Evolutionary conservation across 2,113 vertebrate genomes (phyloP).

Genomic region (Leucosticte australis): DNA sequence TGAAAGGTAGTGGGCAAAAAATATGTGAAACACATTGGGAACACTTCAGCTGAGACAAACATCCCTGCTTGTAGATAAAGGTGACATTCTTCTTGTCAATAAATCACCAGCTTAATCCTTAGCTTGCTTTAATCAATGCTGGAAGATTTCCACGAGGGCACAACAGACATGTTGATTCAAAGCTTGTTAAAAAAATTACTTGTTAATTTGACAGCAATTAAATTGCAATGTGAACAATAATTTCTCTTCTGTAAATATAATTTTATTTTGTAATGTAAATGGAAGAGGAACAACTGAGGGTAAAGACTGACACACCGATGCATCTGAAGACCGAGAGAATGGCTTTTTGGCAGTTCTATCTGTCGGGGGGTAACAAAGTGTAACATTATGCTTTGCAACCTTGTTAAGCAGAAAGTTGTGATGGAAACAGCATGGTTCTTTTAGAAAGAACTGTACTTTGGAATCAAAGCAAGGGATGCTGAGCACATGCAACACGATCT

Average conservation of each 20-base stretch:
- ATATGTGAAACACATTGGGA: background rate
- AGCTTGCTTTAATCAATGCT: slow-evolving; percentile 48
- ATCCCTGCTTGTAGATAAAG: background rate
- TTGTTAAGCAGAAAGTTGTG: slow-evolving; percentile 9
- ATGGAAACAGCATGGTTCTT: background rate
- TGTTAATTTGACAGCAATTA: slow-evolving; percentile 47
- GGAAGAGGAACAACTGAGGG: background rate
- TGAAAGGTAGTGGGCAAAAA: background rate
- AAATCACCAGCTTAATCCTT: slow-evolving; percentile 63
- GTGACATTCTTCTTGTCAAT: slow-evolving; percentile 58
- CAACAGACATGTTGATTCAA: slow-evolving; percentile 7
- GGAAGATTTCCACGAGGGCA: slow-evolving; percentile 31
- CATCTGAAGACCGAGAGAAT: background rate
- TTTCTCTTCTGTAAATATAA: slow-evolving; percentile 17
- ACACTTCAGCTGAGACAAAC: slow-evolving; percentile 10
- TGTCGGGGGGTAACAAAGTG: slow-evolving; percentile 17
- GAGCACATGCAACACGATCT: background rate
- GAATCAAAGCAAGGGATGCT: background rate
- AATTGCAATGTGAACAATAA: slow-evolving; percentile 39
- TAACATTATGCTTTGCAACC: background rate
- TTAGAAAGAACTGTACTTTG: background rate
- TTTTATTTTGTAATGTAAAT: slow-evolving; percentile 27
- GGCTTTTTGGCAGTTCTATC: background rate
- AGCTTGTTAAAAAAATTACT: slow-evolving; percentile 20
- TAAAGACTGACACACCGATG: background rate